These are phyloP conservation scores for Nasonia oneida DNA, from an alignment of 2,888 invertebrate species.

Conservation along the genomic window DNA sequence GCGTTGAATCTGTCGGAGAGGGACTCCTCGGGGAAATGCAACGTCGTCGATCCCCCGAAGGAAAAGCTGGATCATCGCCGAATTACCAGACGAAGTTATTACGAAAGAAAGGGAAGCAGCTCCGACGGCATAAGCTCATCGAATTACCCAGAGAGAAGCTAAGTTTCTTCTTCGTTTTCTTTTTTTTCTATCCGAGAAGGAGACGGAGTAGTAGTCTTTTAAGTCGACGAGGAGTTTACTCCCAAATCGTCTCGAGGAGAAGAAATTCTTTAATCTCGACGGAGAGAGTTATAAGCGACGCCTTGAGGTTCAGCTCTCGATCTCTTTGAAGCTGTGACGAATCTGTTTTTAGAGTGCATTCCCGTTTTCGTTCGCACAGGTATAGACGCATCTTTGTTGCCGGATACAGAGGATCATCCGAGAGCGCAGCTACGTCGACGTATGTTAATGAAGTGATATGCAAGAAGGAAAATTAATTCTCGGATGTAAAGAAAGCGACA, in stretches of 20 bases:
- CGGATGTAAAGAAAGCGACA: background rate
- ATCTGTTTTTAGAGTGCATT: background rate
- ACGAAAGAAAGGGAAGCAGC: background rate
- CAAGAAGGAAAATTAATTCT: background rate
- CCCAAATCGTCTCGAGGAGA: background rate
- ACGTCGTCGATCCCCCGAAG: background rate
- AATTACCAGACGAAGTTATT: slow-evolving; percentile 31
- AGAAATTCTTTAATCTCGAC: slow-evolving; percentile 8
- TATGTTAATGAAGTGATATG: background rate
- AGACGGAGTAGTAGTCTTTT: background rate
- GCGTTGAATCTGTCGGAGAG: background rate
- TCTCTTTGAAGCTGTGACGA: background rate
- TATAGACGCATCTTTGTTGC: background rate
- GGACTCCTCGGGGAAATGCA: slow-evolving; percentile 13
- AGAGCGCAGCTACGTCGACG: background rate
- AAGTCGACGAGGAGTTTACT: background rate
- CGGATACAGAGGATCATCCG: background rate
- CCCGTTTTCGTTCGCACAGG: background rate
- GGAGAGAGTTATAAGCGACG: background rate
- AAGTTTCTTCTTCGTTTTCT: background rate
- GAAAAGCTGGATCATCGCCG: slow-evolving; percentile 27
- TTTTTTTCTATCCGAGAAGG: background rate
- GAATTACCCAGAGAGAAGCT: background rate
- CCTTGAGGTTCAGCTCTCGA: background rate
- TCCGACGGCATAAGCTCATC: background rate